Evolutionary conservation across 2,888 invertebrate species (phyloP).

Genomic region (Athalia rosae): DNA sequence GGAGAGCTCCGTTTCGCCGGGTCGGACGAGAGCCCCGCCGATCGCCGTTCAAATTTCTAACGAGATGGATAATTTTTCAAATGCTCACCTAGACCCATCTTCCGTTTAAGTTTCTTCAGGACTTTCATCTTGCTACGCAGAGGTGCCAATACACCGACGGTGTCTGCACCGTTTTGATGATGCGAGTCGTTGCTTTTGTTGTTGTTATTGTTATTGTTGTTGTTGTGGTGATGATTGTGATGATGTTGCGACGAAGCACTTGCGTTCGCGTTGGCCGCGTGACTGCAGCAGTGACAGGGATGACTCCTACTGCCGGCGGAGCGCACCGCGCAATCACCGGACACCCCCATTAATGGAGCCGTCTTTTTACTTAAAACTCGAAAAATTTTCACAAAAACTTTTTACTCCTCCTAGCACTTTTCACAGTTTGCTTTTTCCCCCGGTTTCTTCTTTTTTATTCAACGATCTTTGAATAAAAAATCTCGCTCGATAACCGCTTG

Average conservation of each 20-base stretch:
- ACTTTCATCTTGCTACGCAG: slow-evolving; percentile 88
- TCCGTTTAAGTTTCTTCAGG: slow-evolving; percentile 90
- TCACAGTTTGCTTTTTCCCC: slow-evolving; percentile 7
- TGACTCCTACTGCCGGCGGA: slow-evolving; percentile 67
- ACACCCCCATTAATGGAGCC: slow-evolving; percentile 71
- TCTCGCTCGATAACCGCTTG: not conserved
- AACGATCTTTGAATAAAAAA: not conserved
- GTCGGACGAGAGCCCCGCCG: not conserved
- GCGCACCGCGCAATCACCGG: slow-evolving; percentile 71
- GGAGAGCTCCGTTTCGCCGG: too few relatives aligned
- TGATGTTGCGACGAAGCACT: slow-evolving; percentile 59
- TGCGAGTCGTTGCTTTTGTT: slow-evolving; percentile 44
- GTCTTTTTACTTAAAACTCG: slow-evolving; percentile 42
- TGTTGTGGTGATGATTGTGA: slow-evolving; percentile 51
- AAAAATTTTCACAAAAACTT: slow-evolving; percentile 32
- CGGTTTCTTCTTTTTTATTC: not conserved
- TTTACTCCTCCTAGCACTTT: not conserved
- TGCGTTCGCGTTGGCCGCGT: slow-evolving; percentile 60
- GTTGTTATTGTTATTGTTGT: slow-evolving; percentile 51
- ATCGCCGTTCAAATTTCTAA: not conserved
- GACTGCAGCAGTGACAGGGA: slow-evolving; percentile 68
- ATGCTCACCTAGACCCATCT: slow-evolving; percentile 89
- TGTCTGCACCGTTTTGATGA: slow-evolving; percentile 53
- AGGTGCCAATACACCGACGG: slow-evolving; percentile 74
- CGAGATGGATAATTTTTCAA: not conserved